Evolutionary conservation across 2,797 vertebrate genomes (phyloP).

Genomic region (Ataeniobius toweri): DNA sequence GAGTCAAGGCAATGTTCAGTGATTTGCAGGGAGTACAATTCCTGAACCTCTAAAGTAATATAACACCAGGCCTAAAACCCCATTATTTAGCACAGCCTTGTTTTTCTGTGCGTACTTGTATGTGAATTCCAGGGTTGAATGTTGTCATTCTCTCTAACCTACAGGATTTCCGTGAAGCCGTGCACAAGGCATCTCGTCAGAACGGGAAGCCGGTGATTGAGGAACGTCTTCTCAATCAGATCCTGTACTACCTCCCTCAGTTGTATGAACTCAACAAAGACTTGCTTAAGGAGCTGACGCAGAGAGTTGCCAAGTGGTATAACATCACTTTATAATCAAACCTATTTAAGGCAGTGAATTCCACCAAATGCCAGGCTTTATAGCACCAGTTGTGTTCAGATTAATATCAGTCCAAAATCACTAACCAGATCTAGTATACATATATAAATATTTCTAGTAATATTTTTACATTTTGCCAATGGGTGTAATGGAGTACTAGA

Average conservation of each 20-base stretch:
- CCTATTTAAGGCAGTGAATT: background rate
- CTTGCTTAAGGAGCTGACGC: conserved; percentile 90
- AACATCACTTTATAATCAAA: background rate
- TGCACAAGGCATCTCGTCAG: conserved; percentile 85
- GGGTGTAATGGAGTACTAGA: too few species aligned
- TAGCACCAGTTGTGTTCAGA: background rate
- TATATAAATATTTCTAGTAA: too few species aligned
- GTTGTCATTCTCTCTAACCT: conserved; percentile 2
- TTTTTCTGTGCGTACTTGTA: background rate
- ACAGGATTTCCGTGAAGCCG: conserved; percentile 92
- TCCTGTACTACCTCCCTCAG: conserved; percentile 95
- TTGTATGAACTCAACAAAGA: conserved; percentile 93
- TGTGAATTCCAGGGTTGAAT: conserved; percentile 7
- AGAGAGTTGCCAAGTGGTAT: conserved; percentile 91
- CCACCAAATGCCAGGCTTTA: background rate
- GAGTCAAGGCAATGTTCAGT: background rate
- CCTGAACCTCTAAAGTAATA: background rate
- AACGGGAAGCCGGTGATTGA: conserved; percentile 93
- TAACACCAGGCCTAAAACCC: background rate
- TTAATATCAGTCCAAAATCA: background rate
- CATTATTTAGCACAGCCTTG: background rate
- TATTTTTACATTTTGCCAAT: too few species aligned
- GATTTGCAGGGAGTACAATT: background rate
- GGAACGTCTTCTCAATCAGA: conserved; percentile 91
- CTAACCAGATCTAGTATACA: background rate